Conservation (phyloP, 92 coral and sea anemone genomes). For the Zoanthus sociatus region DNA sequence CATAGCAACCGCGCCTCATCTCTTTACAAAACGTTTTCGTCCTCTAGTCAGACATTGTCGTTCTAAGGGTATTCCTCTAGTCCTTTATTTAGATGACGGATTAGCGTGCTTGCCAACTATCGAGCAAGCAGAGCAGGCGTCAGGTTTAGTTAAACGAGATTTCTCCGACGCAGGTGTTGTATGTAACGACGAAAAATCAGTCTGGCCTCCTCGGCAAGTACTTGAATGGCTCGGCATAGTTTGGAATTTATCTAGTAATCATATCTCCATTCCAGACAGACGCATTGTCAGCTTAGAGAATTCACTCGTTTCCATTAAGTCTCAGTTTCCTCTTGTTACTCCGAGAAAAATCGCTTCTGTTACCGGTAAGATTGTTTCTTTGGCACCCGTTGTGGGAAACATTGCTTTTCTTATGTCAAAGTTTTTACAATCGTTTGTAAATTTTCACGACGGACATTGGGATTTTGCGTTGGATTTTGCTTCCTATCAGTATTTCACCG, state of each 20-base stretch:
- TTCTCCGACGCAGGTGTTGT: not conserved
- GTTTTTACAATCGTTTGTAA: not conserved
- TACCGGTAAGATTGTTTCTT: constrained; percentile 11
- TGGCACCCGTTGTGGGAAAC: constrained; percentile 21
- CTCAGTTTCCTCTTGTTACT: constrained; percentile 10
- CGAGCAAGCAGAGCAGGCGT: not conserved
- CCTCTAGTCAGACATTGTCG: no score
- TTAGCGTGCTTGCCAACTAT: no score
- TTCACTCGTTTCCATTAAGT: constrained; percentile 4
- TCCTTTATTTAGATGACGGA: no score
- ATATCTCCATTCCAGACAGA: no score
- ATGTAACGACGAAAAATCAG: not conserved
- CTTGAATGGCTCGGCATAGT: no score
- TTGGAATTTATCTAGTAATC: no score
- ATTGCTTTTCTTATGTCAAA: not conserved
- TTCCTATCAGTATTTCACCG: constrained; percentile 18
- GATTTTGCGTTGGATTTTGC: no score
- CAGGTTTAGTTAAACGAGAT: not conserved
- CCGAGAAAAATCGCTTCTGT: constrained; percentile 49
- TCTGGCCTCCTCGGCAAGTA: no score
- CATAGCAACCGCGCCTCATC: not conserved
- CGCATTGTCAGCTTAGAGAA: constrained; percentile 6
- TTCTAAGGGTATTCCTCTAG: no score
- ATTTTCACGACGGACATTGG: not conserved
- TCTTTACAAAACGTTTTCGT: not conserved